Conservation (phyloP, 2,113 vertebrate species). For the Cyprinodon brontotheroides region DNA sequence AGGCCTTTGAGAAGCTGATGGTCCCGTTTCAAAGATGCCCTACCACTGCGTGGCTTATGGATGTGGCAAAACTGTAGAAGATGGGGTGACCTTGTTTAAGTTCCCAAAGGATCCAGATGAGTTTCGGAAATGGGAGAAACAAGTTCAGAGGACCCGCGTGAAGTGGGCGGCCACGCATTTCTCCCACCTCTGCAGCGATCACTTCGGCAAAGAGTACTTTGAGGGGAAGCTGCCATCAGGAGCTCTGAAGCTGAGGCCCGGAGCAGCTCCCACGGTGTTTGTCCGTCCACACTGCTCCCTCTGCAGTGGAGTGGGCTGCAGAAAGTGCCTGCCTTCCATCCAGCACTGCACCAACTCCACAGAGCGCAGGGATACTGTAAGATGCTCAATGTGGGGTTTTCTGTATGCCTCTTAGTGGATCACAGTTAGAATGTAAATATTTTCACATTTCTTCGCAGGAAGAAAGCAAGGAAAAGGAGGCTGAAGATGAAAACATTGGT, state of each 20-base stretch:
- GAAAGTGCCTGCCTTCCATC: conserved; percentile 51
- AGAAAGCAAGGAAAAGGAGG: conserved; percentile 4
- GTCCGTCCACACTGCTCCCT: conserved; percentile 65
- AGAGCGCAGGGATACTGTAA: conserved; percentile 40
- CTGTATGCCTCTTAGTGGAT: too few relatives aligned
- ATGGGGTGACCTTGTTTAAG: conserved; percentile 72
- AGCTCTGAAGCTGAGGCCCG: conserved; percentile 62
- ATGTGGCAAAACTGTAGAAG: conserved; percentile 74
- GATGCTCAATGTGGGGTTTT: conserved; percentile 15
- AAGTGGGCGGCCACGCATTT: conserved; percentile 70
- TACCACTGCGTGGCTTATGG: conserved; percentile 78
- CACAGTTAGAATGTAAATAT: not conserved
- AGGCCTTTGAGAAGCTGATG: not conserved
- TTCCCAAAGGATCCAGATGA: conserved; percentile 78
- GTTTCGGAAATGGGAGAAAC: conserved; percentile 80
- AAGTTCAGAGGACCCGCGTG: conserved; percentile 75
- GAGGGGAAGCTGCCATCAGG: conserved; percentile 52
- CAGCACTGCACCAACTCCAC: conserved; percentile 43
- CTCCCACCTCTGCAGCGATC: conserved; percentile 79
- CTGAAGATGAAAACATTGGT: not conserved
- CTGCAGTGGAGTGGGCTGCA: conserved; percentile 62
- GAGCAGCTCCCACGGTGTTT: conserved; percentile 79
- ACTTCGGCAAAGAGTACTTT: conserved; percentile 81
- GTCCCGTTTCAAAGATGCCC: conserved; percentile 62
- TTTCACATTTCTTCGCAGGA: conserved; percentile 15